phyloP scores from a whole-genome alignment of 2,888 invertebrate genomes.

The Lithophane leautieri region DNA sequence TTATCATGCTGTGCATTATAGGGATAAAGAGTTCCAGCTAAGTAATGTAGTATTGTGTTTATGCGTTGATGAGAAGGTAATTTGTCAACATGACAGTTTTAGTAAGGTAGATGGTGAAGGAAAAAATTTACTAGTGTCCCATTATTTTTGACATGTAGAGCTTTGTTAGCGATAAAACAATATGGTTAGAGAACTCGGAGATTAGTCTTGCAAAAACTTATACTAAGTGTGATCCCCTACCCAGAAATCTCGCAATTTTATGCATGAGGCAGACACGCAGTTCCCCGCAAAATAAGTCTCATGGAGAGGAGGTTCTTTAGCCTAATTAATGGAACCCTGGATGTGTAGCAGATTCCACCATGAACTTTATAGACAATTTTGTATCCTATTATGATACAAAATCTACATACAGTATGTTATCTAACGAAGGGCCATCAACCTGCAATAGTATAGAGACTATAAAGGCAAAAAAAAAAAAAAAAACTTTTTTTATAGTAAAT shows the following conservation, averaged over 20 bases:
- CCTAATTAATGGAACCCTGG: neutral
- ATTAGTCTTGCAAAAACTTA: neutral
- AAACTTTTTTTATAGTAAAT: too few species aligned
- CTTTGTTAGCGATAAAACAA: neutral
- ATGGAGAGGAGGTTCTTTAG: too few species aligned
- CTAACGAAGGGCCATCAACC: too few species aligned
- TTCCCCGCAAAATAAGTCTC: neutral
- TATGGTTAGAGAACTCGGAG: too few species aligned
- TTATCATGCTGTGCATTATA: neutral
- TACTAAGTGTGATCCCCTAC: too few species aligned
- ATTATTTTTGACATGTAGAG: neutral
- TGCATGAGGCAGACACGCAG: too few species aligned
- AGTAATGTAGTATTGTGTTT: constrained; percentile 10
- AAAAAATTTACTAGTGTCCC: neutral
- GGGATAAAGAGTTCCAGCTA: neutral
- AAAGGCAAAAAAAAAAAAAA: too few species aligned
- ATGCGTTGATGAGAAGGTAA: constrained; percentile 8
- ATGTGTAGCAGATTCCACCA: neutral
- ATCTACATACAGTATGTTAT: too few species aligned
- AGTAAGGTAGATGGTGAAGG: neutral
- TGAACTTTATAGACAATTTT: neutral
- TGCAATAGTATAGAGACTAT: too few species aligned
- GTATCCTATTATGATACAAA: too few species aligned
- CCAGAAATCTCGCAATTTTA: neutral
- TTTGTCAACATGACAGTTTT: too few species aligned